Evolutionary conservation across 2,888 invertebrate genomes (phyloP), one percentile per base, ranked within the genome.

Genomic region (Drosophila kuntzei): DNA sequence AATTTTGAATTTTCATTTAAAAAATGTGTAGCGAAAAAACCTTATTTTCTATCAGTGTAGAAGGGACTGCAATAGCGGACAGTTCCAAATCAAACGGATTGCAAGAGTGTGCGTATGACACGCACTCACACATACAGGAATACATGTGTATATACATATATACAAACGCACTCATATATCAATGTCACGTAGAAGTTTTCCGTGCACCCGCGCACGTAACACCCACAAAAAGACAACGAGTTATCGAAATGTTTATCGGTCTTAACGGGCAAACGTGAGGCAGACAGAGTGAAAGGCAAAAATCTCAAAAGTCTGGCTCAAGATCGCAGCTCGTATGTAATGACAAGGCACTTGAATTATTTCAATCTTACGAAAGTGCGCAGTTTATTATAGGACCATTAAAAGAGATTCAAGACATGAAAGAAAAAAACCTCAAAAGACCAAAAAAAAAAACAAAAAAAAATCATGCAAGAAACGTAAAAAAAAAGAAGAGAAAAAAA

Each of bases 301-400:
- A 37, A 29, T 29, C 39, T 20, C 1, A 25, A 29, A 65, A 61
- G 47, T 57, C 64, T 12, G 60, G 55, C 73, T 72, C 49, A 34
- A 54, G 61, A 44, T 49, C 55, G 32, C 22, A 32, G 18, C 22
- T 16, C 1, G 58, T 29, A 29, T 49, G 58, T 68, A 83, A 83
- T 83, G 87, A 80, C 87, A 86, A 74, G 79, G 81, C 87, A 87
- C 84, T 87, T 79, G 70, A 83, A 82, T 77, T 74, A 71, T 86
- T 70, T 68, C 50, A 60, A 29, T 22, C 49, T 76, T 49, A 58
- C 47, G 64, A 78, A 81, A 81, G 79, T 73, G 65, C 76, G 67
- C 64, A 65, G 68, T 75, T 77, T 62, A 51, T 67, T 77, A 50
- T 65, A 49, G 49, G 46, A 46, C 65, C 76, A 73, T 80, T 54